Conservation (phyloP, 2,113 vertebrate genomes). For the Nothoprocta perdicaria region DNA sequence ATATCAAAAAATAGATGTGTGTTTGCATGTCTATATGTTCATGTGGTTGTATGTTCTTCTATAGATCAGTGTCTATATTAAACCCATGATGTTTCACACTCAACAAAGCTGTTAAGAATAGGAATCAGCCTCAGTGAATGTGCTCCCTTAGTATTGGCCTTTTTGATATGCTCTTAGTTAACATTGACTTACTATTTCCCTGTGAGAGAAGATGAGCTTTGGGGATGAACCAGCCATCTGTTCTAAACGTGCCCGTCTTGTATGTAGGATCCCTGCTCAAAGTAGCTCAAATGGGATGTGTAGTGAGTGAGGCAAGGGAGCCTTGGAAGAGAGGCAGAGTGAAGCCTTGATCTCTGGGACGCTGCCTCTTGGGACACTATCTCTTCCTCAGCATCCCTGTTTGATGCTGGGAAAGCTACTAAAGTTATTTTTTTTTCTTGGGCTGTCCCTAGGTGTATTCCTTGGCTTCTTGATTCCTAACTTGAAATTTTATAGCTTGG, state of each 20-base stretch:
- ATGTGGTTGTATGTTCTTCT: neutral
- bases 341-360: neutral
- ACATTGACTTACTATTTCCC: neutral
- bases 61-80: neutral
- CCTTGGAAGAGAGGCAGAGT: neutral
- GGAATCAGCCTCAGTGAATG: neutral
- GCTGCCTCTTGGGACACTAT: neutral
- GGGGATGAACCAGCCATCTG: neutral
- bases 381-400: neutral
- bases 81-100: neutral
- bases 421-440: neutral
- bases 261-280: neutral
- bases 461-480: neutral
- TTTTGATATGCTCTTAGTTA: neutral
- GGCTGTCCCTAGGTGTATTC: neutral
- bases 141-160: neutral
- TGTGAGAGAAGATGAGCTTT: neutral
- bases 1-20: conserved; percentile 4
- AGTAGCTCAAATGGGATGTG: neutral
- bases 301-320: fast-evolving
- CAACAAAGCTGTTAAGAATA: neutral
- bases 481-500: neutral
- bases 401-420: neutral
- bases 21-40: neutral
- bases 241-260: neutral